Conservation (phyloP, 2,888 invertebrate species). For the Ceramica pisi region DNA sequence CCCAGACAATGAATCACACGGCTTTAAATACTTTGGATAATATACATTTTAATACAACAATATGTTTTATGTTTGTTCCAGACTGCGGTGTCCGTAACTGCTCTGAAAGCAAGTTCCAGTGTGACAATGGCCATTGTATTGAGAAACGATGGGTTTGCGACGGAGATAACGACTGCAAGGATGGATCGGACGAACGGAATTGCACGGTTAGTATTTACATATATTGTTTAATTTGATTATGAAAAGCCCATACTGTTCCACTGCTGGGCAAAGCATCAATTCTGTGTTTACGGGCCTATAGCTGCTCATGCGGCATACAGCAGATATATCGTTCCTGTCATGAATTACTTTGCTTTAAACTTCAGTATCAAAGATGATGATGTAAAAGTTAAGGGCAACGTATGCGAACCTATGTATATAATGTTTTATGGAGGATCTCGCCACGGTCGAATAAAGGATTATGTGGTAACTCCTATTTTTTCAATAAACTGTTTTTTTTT, state of each 20-base stretch:
- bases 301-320: too few species aligned
- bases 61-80: conserved; percentile 61
- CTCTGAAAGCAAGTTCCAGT: conserved; percentile 91
- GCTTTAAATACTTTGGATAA: neutral
- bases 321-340: too few species aligned
- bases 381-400: neutral
- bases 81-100: conserved; percentile 85
- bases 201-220: conserved; percentile 84
- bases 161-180: conserved; percentile 94
- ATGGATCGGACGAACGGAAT: conserved; percentile 93
- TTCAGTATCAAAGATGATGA: neutral
- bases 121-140: conserved; percentile 94
- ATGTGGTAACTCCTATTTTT: neutral
- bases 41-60: neutral
- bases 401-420: neutral
- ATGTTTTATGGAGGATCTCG: neutral
- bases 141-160: conserved; percentile 94
- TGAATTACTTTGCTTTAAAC: neutral
- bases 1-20: neutral
- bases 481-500: too few species aligned
- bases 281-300: too few species aligned
- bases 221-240: neutral
- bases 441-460: neutral
- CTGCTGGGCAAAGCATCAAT: too few species aligned
- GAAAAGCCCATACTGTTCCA: too few species aligned